phyloP scores from a whole-genome alignment of 2,888 invertebrate genomes.

The Eubasilissa splendida region DNA sequence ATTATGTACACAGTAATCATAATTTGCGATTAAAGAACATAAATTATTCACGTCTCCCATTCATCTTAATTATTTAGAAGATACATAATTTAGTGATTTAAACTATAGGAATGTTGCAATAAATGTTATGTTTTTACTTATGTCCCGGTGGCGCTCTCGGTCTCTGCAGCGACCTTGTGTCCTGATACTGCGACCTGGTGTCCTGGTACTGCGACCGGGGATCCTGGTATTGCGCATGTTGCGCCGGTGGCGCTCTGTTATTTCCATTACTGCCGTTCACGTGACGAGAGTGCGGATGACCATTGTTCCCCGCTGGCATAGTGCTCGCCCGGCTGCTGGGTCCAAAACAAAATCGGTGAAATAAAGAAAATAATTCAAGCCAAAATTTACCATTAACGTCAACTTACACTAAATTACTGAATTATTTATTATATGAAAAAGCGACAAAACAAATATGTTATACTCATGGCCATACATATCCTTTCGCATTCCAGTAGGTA shows the following conservation, averaged over 20 bases:
- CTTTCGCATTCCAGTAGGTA: too few relatives aligned
- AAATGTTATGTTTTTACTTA: slow-evolving; percentile 62
- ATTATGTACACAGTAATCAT: background rate
- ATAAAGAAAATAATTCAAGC: background rate
- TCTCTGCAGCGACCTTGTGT: slow-evolving; percentile 77
- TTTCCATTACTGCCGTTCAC: slow-evolving; percentile 51
- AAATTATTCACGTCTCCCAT: background rate
- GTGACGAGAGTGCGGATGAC: slow-evolving; percentile 58
- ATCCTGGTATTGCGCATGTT: slow-evolving; percentile 46
- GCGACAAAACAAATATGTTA: too few relatives aligned
- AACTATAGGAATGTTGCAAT: background rate
- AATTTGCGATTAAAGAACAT: background rate
- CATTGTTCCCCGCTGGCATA: slow-evolving; percentile 60
- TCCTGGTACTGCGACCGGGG: slow-evolving; percentile 58
- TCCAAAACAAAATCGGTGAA: background rate
- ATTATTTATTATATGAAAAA: too few relatives aligned
- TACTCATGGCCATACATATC: too few relatives aligned
- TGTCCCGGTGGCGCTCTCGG: slow-evolving; percentile 65
- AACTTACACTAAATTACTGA: too few relatives aligned
- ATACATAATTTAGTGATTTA: background rate
- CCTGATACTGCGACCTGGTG: slow-evolving; percentile 67
- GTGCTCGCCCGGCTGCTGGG: slow-evolving; percentile 52
- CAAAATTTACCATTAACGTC: too few relatives aligned
- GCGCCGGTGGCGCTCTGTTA: slow-evolving; percentile 62
- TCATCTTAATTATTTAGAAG: background rate